Evolutionary conservation across 2,888 invertebrate species (phyloP), one percentile per base, ranked within the genome.

Genomic region (Plagodis dolabraria): DNA sequence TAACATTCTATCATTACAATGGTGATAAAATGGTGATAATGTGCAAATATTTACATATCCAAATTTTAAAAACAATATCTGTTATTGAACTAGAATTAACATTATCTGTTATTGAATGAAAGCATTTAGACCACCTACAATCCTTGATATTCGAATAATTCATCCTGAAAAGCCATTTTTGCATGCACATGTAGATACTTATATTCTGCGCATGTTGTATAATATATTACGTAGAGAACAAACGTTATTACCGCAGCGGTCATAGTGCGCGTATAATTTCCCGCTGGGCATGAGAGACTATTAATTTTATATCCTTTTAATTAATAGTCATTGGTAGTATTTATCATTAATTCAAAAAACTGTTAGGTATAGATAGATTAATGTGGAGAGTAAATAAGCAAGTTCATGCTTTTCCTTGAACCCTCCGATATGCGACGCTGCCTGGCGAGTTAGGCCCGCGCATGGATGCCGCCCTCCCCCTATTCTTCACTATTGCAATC

Each of bases 381-480:
- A 50, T 54, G 33, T 38, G 33, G 34, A 54, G 48, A 55, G 52
- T 60, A 55, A 56, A 62, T 60, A 63, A 58, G 40, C 53, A 63
- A 47, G 44, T 53, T 52, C 60, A 53, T 46, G 64, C 46, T 55
- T 52, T 65, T 59, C 56, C 55, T 58, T 60, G 60, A 55, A 52
- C 60, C 56, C 48, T 36, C 22, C 42, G 54, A 12, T 51, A 47
- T 33, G 51, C 12, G 51, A 12, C 35, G 59, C 35, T 36, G 36
- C 12, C 53, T 35, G 36, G 10, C 53, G n/a, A 7, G 8, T 47
- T 52, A 43, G 47, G 47, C 33, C 22, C 65, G 64, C 75, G 76
- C 45, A 67, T 66, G 67, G 72, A 68, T 64, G 55, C 64, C 71
- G 79, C 89, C 90, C 87, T 86, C 80, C 87, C 82, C 83, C 76